These are phyloP conservation scores for Ips typographus DNA, from an alignment of 1,140 invertebrate genomes.

Conservation along the genomic window DNA sequence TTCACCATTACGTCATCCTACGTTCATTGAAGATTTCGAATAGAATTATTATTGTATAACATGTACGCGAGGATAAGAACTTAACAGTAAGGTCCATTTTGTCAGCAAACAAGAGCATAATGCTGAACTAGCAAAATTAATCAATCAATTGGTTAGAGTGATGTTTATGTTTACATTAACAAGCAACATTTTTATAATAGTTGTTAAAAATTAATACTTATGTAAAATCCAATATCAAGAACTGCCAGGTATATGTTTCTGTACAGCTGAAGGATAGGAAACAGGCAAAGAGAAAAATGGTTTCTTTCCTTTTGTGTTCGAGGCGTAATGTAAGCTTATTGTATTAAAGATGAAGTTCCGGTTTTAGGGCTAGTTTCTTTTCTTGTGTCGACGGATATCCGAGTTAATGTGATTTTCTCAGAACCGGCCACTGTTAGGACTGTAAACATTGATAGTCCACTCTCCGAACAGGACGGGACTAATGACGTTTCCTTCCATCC, in stretches of 20 bases:
- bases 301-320: slow-evolving; percentile 23
- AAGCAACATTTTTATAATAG: too few relatives aligned
- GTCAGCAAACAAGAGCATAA: too few relatives aligned
- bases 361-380: slow-evolving; percentile 19
- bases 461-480: slow-evolving; percentile 23
- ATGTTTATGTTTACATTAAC: too few relatives aligned
- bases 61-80: too few relatives aligned
- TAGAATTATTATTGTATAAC: too few relatives aligned
- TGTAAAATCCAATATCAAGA: background rate
- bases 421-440: slow-evolving; percentile 26
- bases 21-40: too few relatives aligned
- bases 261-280: slow-evolving; percentile 10
- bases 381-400: slow-evolving; percentile 25
- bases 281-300: background rate
- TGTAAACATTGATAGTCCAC: slow-evolving; percentile 22
- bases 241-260: slow-evolving; percentile 11
- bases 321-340: slow-evolving; percentile 23
- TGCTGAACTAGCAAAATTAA: too few relatives aligned
- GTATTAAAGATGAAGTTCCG: slow-evolving; percentile 30
- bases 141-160: too few relatives aligned
- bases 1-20: too few relatives aligned
- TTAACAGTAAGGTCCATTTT: too few relatives aligned
- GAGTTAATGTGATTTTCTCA: slow-evolving; percentile 28
- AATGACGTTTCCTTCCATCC: slow-evolving; percentile 11
- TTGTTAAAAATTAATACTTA: background rate